Evolutionary conservation across 23 tunicate genomes (phyloP).

Genomic region (Halocynthia aurantium): DNA sequence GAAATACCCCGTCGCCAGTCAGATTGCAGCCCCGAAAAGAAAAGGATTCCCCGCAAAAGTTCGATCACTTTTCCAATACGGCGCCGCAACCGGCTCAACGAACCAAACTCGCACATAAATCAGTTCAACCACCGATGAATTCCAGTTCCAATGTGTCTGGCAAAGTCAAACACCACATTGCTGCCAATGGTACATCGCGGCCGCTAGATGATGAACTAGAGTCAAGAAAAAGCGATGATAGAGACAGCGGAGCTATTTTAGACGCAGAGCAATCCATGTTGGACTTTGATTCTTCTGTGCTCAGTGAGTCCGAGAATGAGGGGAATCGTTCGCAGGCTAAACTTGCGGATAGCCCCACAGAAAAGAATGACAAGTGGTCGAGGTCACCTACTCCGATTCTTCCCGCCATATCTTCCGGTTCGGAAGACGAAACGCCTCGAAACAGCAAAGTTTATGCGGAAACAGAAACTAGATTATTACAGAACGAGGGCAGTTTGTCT

Average conservation of each 20-base stretch:
- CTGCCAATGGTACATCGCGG: too few species aligned
- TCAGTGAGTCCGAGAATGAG: conserved; percentile 13
- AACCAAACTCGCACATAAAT: not conserved
- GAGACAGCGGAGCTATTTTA: conserved; percentile 90
- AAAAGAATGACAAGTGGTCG: conserved; percentile 15
- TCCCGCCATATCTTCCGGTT: conserved; percentile 57
- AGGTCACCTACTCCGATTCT: conserved; percentile 72
- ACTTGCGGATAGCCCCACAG: not conserved
- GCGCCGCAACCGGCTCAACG: conserved; percentile 1
- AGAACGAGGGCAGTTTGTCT: conserved; percentile 5
- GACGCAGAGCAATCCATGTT: conserved; percentile 74
- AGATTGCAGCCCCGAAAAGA: too few species aligned
- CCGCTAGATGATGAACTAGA: conserved; percentile 23
- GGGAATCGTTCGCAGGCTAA: not conserved
- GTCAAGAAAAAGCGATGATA: conserved; percentile 74
- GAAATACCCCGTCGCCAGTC: conserved; percentile 16
- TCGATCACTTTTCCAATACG: not conserved
- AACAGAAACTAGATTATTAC: not conserved
- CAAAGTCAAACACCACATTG: not conserved
- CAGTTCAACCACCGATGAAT: too few species aligned
- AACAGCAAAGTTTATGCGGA: not conserved
- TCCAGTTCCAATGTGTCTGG: not conserved
- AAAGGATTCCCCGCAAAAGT: too few species aligned
- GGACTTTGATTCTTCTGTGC: conserved; percentile 65
- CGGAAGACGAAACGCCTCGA: conserved; percentile 31